Evolutionary conservation across 2,888 invertebrate genomes (phyloP).

Genomic region (Dicranocentrus wangi): DNA sequence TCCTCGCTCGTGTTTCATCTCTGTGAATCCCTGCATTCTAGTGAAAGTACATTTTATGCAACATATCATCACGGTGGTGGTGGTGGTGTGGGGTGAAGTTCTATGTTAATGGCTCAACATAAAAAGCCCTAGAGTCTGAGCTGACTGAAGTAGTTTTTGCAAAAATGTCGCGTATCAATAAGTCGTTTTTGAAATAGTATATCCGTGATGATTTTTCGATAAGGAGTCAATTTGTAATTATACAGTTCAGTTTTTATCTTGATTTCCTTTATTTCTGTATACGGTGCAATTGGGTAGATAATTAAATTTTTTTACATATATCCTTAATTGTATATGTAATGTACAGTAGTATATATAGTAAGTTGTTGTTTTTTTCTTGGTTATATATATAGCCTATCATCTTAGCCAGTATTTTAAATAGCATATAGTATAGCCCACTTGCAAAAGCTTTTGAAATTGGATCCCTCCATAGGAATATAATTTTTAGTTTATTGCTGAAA

Average conservation of each 20-base stretch:
- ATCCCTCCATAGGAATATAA: conserved; percentile 18
- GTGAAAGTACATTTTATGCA: conserved; percentile 14
- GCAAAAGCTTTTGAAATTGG: conserved; percentile 34
- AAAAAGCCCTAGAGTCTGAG: too few relatives aligned
- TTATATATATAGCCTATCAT: conserved; percentile 4
- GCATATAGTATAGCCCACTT: background rate
- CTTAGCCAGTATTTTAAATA: too few relatives aligned
- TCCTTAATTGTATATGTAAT: background rate
- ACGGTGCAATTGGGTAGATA: conserved; percentile 43
- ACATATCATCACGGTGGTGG: background rate
- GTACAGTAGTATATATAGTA: conserved; percentile 9
- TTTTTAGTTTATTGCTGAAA: background rate
- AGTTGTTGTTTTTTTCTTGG: conserved; percentile 9
- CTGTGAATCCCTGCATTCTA: too few relatives aligned
- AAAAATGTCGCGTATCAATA: too few relatives aligned
- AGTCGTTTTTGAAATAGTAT: too few relatives aligned
- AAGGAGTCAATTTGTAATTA: too few relatives aligned
- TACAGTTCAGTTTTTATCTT: too few relatives aligned
- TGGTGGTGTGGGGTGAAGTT: too few relatives aligned
- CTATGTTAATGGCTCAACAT: too few relatives aligned
- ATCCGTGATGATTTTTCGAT: too few relatives aligned
- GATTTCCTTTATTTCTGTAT: background rate
- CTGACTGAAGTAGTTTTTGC: too few relatives aligned
- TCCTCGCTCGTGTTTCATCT: too few relatives aligned
- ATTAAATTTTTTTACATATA: background rate